Evolutionary conservation across 2,797 vertebrate genomes (phyloP).

Genomic region (Gymnothorax javanicus): DNA sequence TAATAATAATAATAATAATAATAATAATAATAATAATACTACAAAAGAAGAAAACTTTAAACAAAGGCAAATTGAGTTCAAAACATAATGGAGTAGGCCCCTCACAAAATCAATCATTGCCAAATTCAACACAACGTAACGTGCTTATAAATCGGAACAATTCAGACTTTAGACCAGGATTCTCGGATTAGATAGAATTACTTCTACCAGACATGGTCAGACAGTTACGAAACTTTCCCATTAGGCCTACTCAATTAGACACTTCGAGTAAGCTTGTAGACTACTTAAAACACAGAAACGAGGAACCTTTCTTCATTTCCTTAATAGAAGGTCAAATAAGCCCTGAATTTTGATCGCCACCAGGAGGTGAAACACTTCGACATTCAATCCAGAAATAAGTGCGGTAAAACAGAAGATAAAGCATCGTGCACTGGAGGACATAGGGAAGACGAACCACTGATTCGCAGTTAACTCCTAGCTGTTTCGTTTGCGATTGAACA

Average conservation of each 20-base stretch:
- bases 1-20: too few species aligned
- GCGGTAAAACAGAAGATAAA: neutral
- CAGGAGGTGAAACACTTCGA: neutral
- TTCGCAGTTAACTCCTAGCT: neutral
- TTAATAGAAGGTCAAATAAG: neutral
- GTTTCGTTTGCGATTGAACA: neutral
- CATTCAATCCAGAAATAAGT: neutral
- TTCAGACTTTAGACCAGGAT: neutral
- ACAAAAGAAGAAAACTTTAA: too few species aligned
- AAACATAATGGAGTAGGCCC: neutral
- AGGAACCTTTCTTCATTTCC: neutral
- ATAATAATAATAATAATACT: too few species aligned
- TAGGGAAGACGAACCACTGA: neutral
- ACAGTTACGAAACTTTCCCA: neutral
- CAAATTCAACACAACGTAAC: neutral
- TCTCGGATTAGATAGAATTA: neutral
- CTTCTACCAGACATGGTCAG: neutral
- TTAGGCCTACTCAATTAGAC: neutral
- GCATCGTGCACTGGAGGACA: neutral
- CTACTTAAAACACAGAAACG: neutral
- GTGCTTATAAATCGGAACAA: neutral
- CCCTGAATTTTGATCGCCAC: neutral
- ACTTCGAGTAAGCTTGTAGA: neutral
- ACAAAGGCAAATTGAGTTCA: too few species aligned
- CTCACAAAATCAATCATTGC: neutral